phyloP scores from a whole-genome alignment of 1,140 invertebrate species.

The Meloidogyne hapla region DNA sequence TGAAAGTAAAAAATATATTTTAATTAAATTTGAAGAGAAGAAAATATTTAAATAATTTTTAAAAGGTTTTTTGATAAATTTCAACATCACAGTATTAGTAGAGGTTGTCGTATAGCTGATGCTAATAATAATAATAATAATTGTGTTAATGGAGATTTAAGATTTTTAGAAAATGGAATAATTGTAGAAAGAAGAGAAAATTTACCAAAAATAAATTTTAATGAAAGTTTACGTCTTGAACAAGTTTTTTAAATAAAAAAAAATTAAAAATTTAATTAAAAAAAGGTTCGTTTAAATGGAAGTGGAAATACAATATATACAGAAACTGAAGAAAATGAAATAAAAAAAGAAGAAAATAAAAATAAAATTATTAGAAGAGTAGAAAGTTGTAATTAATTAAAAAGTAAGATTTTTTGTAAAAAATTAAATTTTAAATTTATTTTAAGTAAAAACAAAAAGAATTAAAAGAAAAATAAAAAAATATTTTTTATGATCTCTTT shows the following conservation, averaged over 20 bases:
- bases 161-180: not conserved
- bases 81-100: not conserved
- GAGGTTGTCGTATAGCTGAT: not conserved
- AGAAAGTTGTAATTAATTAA: not conserved
- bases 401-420: not conserved
- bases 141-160: not conserved
- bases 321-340: not conserved
- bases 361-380: not conserved
- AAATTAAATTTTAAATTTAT: too few relatives aligned
- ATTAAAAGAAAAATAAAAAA: not conserved
- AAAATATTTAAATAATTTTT: too few relatives aligned
- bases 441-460: too few relatives aligned
- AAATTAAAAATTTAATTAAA: not conserved
- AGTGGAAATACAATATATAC: slow-evolving; percentile 17
- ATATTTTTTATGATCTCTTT: not conserved
- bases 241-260: not conserved
- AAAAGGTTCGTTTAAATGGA: not conserved
- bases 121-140: not conserved
- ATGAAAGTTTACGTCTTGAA: not conserved
- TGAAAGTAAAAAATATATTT: too few relatives aligned
- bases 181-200: not conserved
- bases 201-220: slow-evolving; percentile 3
- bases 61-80: not conserved
- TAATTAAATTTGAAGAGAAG: too few relatives aligned
- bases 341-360: not conserved